Conservation (phyloP, 1,140 invertebrate species). For the Gryllus bimaculatus region DNA sequence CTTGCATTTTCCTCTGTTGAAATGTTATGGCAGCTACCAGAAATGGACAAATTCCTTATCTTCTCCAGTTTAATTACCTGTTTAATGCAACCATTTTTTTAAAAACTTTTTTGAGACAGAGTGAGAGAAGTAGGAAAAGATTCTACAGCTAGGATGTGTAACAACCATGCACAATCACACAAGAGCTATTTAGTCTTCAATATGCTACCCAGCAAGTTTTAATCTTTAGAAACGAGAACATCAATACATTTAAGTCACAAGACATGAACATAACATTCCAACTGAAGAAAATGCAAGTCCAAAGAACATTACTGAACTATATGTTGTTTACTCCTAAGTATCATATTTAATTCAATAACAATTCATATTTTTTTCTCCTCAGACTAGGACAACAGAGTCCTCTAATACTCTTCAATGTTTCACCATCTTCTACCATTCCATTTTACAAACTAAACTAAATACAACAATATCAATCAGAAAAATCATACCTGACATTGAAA, state of each 20-base stretch:
- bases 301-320: background rate
- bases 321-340: background rate
- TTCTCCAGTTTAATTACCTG: background rate
- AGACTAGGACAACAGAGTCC: background rate
- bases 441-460: background rate
- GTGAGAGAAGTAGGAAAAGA: background rate
- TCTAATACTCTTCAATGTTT: background rate
- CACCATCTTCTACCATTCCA: background rate
- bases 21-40: background rate
- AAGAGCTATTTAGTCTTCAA: background rate
- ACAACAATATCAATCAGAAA: background rate
- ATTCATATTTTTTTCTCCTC: background rate
- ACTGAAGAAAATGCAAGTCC: background rate
- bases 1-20: background rate
- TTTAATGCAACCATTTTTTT: background rate
- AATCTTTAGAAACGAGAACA: background rate
- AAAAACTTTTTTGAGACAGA: background rate
- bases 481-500: background rate
- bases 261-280: background rate
- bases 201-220: background rate
- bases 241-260: background rate
- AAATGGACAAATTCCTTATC: background rate
- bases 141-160: background rate
- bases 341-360: background rate
- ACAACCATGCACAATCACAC: background rate